A percentile compares a stretch with the other conserved stretches of the same genome.
phyloP scores from a whole-genome alignment of 2,797 vertebrate species.

The Saguinus oedipus region DNA sequence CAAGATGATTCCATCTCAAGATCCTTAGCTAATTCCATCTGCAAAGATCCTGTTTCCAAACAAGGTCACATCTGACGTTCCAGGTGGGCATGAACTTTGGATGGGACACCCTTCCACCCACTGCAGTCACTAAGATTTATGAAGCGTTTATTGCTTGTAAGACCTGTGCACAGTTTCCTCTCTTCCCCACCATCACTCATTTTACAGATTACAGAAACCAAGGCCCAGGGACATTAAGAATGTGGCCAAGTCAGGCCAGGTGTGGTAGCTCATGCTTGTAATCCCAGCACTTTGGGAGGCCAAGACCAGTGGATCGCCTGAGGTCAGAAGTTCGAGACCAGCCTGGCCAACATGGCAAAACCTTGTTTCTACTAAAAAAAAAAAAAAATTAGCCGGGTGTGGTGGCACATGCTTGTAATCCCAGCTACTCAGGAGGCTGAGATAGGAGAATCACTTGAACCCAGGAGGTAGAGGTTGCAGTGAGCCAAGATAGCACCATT shows the following conservation, averaged over 20 bases:
- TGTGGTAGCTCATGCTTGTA: background rate
- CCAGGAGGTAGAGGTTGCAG: background rate
- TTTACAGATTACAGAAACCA: background rate
- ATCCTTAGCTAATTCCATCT: background rate
- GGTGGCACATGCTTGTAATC: background rate
- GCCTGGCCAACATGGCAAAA: background rate
- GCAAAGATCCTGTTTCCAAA: slow-evolving; percentile 11
- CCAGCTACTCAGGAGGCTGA: background rate
- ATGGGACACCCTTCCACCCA: accelerated
- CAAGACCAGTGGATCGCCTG: background rate
- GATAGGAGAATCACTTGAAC: background rate
- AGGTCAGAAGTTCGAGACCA: background rate
- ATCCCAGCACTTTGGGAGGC: background rate
- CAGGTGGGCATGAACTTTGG: background rate
- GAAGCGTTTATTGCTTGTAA: background rate
- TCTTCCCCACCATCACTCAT: background rate
- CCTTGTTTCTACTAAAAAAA: background rate
- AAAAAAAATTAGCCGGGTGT: no score
- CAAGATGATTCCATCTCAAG: background rate
- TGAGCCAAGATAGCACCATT: background rate
- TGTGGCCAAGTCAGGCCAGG: background rate
- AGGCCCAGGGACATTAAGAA: background rate
- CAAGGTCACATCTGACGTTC: background rate
- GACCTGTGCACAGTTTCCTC: slow-evolving; percentile 24
- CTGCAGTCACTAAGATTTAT: background rate